phyloP scores from a whole-genome alignment of 2,888 invertebrate species.

The Spilarctia lutea region DNA sequence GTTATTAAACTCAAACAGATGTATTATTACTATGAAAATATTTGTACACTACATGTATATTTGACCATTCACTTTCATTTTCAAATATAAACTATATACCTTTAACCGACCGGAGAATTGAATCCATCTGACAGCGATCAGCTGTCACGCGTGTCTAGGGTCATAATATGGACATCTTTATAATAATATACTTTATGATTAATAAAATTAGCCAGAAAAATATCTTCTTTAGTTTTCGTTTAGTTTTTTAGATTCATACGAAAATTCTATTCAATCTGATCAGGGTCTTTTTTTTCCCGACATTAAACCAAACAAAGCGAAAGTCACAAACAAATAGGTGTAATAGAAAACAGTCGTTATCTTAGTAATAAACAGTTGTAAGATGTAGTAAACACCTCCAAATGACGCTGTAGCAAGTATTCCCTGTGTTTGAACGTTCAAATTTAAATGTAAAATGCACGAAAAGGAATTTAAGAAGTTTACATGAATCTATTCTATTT shows the following conservation, averaged over 20 bases:
- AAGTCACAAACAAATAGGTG: constrained; percentile 33
- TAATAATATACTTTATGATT: not conserved
- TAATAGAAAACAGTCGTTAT: constrained; percentile 39
- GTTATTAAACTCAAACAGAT: not conserved
- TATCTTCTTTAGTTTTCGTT: constrained; percentile 29
- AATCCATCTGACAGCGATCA: not conserved
- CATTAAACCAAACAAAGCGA: constrained; percentile 40
- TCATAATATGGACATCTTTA: not conserved
- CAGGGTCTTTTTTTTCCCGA: constrained; percentile 42
- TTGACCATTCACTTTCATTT: not conserved
- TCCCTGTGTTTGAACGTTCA: constrained; percentile 1
- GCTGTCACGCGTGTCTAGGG: not conserved
- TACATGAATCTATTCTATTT: not conserved
- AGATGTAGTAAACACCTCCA: constrained; percentile 50
- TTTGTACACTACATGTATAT: not conserved
- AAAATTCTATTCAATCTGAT: constrained; percentile 24
- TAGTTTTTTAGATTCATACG: constrained; percentile 30
- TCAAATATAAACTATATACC: not conserved
- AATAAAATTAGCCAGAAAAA: not conserved
- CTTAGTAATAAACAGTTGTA: constrained; percentile 38
- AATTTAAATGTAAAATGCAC: constrained; percentile 3
- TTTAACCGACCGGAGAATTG: not conserved
- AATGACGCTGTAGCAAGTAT: constrained; percentile 38
- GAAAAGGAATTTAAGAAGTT: not conserved
- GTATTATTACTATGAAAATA: not conserved